Percentiles rank a stretch among this genome's conserved stretches.
These are phyloP conservation scores for Elymnias hypermnestra DNA, from an alignment of 1,140 invertebrate species.

Conservation along the genomic window DNA sequence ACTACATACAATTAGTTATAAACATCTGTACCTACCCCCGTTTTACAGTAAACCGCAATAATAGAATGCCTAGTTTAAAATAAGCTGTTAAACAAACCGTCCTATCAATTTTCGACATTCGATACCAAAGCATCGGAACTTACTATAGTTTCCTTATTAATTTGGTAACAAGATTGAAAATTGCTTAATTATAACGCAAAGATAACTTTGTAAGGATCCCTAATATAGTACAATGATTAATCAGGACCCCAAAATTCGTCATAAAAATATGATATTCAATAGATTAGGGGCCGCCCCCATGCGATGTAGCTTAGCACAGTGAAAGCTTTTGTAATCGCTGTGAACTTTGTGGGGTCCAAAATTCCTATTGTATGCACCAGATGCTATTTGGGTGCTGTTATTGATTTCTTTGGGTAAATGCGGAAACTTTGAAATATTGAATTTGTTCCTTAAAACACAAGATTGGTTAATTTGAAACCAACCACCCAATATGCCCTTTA, in stretches of 20 bases:
- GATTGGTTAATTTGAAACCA: no score
- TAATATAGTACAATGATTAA: slow-evolving; percentile 31
- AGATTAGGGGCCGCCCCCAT: slow-evolving; percentile 26
- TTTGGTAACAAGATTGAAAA: slow-evolving; percentile 12
- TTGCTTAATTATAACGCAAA: not conserved
- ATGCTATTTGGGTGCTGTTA: not conserved
- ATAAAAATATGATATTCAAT: slow-evolving; percentile 49
- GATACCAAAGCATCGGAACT: slow-evolving; percentile 3
- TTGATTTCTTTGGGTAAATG: no score
- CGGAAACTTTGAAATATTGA: no score
- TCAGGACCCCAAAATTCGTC: slow-evolving; percentile 32
- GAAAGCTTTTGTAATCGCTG: slow-evolving; percentile 25
- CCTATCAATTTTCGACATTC: slow-evolving; percentile 28
- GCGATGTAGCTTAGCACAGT: slow-evolving; percentile 16
- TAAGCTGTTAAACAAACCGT: slow-evolving; percentile 32
- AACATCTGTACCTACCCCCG: slow-evolving; percentile 18
- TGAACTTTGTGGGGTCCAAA: slow-evolving; percentile 11
- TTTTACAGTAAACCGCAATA: slow-evolving; percentile 12
- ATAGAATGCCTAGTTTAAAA: slow-evolving; percentile 26
- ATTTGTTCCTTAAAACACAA: no score
- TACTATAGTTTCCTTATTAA: slow-evolving; percentile 4
- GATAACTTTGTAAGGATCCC: slow-evolving; percentile 12
- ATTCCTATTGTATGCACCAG: slow-evolving; percentile 3
- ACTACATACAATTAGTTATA: slow-evolving; percentile 11
- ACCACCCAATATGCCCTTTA: no score